Conservation (phyloP, 2,888 invertebrate genomes). For the Calliphora vomitoria region DNA sequence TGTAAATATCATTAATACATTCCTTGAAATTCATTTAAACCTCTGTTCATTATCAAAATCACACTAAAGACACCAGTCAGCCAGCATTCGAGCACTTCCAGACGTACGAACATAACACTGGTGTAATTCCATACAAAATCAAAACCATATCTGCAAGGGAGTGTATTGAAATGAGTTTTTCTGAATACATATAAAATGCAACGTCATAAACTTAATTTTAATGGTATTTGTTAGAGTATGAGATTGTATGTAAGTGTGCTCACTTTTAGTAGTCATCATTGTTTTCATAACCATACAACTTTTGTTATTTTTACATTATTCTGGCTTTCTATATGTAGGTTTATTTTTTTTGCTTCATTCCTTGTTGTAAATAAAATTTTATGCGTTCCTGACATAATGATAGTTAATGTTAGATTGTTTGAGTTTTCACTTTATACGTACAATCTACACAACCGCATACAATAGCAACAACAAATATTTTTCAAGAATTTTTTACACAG, state of each 20-base stretch:
- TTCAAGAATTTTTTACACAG: not conserved
- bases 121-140: not conserved
- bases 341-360: slow-evolving; percentile 2
- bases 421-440: not conserved
- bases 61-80: too few species aligned
- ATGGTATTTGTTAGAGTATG: not conserved
- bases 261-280: not conserved
- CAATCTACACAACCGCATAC: not conserved
- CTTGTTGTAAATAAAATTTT: slow-evolving; percentile 10
- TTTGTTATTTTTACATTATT: slow-evolving; percentile 12
- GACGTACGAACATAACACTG: too few species aligned
- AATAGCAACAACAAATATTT: not conserved
- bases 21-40: not conserved
- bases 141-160: not conserved
- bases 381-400: slow-evolving; percentile 37
- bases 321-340: not conserved
- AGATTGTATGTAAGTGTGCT: not conserved
- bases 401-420: slow-evolving; percentile 33
- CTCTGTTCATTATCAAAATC: not conserved
- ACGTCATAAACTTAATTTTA: slow-evolving; percentile 22
- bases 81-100: too few species aligned
- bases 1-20: too few species aligned
- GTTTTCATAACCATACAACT: not conserved
- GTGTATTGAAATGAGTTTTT: too few species aligned
- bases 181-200: not conserved